Evolutionary conservation across 2,113 vertebrate species (phyloP), one percentile per base, ranked within the genome.

Genomic region (Menidia beryllina): DNA sequence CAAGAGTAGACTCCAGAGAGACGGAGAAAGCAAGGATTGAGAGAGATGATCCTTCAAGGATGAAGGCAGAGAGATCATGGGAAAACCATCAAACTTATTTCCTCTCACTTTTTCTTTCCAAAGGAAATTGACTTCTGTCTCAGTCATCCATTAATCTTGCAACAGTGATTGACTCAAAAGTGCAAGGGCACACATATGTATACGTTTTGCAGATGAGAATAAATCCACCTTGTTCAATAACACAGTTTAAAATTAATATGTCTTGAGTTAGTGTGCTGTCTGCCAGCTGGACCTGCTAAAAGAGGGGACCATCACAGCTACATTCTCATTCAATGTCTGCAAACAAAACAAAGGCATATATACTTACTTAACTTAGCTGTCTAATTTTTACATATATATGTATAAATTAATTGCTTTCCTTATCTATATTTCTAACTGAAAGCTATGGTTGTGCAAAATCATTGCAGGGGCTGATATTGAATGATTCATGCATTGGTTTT

Each of bases 121-220:
- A 72, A 74, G 59, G 79, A 80, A 79, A 75, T 79, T 57, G 62
- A 85, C 82, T 79, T 79, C 69, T 39, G 45, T 69, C 73, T 79
- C 78, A 85, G 69, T 61, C 73, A 80, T 38, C 50, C 66, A 77
- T 80, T 77, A 69, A 83, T 85, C 72, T 59, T 68, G 60, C 78
- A 69, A 70, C 47, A 71, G 39, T 76, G 54, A 25, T 20, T 65
- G 63, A 75, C 56, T 75, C 53, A 34, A 10, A 4, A 24, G 41
- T 34, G 9, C 50, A 3, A n/a, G 39, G 65, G 48, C 50, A 55
- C 77, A 53, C 60, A 79, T 72, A 68, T 69, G 39, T 59, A 69
- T 60, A 38, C 34, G 27, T 60, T 23, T 30, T 15, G 24, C 19
- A 53, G 7, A 59, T 48, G 7, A 71, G 24, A 47, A 58, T 34